Conservation (phyloP, 2,113 vertebrate species). For the Erinaceus europaeus region DNA sequence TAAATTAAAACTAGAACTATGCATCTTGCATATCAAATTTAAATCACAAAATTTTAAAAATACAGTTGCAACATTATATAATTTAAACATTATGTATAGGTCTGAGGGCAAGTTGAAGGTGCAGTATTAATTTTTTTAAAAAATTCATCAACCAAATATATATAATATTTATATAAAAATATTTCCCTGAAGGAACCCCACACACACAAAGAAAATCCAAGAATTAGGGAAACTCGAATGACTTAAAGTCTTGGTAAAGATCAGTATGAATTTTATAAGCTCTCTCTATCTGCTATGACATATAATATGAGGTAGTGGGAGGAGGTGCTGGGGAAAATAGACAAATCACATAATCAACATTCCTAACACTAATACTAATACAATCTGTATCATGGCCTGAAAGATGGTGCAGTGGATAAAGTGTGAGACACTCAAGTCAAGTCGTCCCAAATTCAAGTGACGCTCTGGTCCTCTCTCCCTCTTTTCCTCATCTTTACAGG, state of each 20-base stretch:
- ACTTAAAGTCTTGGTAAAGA: background rate
- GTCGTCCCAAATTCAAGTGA: too few species aligned
- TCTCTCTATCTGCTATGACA: background rate
- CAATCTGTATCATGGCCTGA: background rate
- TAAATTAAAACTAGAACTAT: constrained; percentile 1
- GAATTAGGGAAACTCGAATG: background rate
- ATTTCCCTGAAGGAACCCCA: background rate
- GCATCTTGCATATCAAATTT: background rate
- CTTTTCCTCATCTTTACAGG: too few species aligned
- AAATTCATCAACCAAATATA: background rate
- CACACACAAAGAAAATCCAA: background rate
- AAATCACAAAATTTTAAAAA: background rate
- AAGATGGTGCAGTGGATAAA: too few species aligned
- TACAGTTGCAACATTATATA: background rate
- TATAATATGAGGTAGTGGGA: background rate
- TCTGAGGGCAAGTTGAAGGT: background rate
- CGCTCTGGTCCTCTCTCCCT: too few species aligned
- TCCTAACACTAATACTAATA: background rate
- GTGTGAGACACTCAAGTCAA: too few species aligned
- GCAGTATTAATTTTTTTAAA: constrained; percentile 10
- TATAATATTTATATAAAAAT: background rate
- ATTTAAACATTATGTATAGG: background rate
- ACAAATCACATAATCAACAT: too few species aligned
- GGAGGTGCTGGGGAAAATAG: background rate
- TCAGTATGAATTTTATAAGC: background rate